phyloP scores from a whole-genome alignment of 2,888 invertebrate genomes.

The Notocelia uddmanniana region DNA sequence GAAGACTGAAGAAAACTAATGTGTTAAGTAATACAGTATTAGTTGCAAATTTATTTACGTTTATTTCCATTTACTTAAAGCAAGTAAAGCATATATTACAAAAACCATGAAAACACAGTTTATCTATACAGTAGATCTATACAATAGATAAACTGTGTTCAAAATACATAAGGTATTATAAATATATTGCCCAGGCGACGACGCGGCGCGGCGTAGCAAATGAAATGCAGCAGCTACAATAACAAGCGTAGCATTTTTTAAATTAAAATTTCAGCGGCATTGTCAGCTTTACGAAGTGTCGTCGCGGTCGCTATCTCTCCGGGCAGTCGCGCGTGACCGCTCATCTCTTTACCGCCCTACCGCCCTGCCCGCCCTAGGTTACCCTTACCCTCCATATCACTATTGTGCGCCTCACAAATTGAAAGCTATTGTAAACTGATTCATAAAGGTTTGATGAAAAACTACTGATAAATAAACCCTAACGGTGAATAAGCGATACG shows the following conservation, averaged over 20 bases:
- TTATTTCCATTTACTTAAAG: no score
- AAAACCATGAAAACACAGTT: no score
- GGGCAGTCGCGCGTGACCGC: conserved; percentile 75
- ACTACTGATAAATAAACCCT: not conserved
- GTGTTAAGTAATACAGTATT: no score
- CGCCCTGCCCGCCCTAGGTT: conserved; percentile 32
- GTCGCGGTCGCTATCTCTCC: conserved; percentile 62
- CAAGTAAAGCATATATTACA: no score
- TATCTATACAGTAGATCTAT: no score
- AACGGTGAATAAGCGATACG: conserved; percentile 6
- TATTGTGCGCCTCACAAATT: conserved; percentile 21
- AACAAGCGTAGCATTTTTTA: conserved; percentile 3
- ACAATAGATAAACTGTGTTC: no score
- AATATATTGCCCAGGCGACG: no score
- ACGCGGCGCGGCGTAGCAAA: not conserved
- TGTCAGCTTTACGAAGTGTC: conserved; percentile 54
- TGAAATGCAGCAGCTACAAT: not conserved
- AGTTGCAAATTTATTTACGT: not conserved
- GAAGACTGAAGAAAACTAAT: no score
- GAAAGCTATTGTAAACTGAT: conserved; percentile 25
- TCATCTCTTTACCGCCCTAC: conserved; percentile 70
- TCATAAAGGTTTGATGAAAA: conserved; percentile 11
- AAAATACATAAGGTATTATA: no score
- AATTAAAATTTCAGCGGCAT: conserved; percentile 42
- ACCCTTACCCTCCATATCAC: not conserved